Percentiles rank a stretch among this genome's conserved stretches.
Evolutionary conservation across 2,888 invertebrate genomes (phyloP).

Genomic region (Dryocosmus kuriphilus): DNA sequence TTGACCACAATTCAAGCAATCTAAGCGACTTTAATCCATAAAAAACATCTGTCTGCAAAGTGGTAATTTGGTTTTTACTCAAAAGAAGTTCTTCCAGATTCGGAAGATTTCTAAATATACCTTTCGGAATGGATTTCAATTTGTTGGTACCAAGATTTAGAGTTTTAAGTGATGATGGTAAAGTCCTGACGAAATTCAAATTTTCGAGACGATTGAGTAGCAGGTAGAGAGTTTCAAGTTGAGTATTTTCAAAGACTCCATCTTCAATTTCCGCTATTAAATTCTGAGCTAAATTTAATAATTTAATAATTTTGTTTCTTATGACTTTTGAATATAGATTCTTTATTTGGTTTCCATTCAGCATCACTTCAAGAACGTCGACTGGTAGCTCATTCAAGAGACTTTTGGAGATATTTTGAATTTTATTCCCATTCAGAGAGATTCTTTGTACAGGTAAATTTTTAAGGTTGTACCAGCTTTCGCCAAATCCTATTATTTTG

Average conservation of each 20-base stretch:
- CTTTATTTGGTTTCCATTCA: slow-evolving; percentile 58
- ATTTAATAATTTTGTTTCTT: slow-evolving; percentile 67
- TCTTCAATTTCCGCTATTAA: slow-evolving; percentile 72
- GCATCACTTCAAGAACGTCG: slow-evolving; percentile 55
- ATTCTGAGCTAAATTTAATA: slow-evolving; percentile 74
- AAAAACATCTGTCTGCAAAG: slow-evolving; percentile 51
- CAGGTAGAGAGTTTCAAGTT: slow-evolving; percentile 59
- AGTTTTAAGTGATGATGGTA: slow-evolving; percentile 58
- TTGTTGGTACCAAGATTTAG: slow-evolving; percentile 55
- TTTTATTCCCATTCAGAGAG: slow-evolving; percentile 61
- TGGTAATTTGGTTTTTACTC: slow-evolving; percentile 56
- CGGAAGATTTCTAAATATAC: slow-evolving; percentile 50
- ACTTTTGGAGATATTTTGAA: slow-evolving; percentile 61
- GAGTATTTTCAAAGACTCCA: slow-evolving; percentile 72
- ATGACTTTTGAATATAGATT: slow-evolving; percentile 57
- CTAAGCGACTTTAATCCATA: slow-evolving; percentile 49
- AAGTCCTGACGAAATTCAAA: slow-evolving; percentile 56
- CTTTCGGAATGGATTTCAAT: slow-evolving; percentile 55
- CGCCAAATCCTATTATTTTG: slow-evolving; percentile 60
- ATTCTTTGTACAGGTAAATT: slow-evolving; percentile 52
- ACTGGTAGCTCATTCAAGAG: slow-evolving; percentile 64
- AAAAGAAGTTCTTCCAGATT: slow-evolving; percentile 56
- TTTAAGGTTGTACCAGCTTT: slow-evolving; percentile 65
- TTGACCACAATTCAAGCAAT: slow-evolving; percentile 48
- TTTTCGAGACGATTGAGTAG: slow-evolving; percentile 55